Evolutionary conservation across 2,797 vertebrate genomes (phyloP), one percentile per base, ranked within the genome.

Genomic region (Coregonus suidteri): DNA sequence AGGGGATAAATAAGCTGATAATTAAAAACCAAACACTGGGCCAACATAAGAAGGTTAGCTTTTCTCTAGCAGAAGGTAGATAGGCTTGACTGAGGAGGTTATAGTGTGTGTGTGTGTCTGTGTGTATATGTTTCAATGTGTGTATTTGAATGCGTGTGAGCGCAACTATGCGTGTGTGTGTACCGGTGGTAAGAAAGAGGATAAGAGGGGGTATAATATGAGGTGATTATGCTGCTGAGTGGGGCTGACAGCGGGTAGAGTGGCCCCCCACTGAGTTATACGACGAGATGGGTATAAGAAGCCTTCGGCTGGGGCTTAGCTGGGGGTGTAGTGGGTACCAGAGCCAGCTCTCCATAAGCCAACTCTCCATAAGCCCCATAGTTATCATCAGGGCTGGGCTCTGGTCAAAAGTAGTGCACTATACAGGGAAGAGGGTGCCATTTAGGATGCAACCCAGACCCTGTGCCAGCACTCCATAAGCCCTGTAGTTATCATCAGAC

Each of bases 401-500:
- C 2, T 47, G 41, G 41, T 59, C 56, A 59, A 59, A 59, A n/a
- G 6, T 11, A 15, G 35, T n/a, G 35, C 34, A 16, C 31, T 41
- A 41, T 25, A 20, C 34, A 41, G 35, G 18, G 56, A 6, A 11
- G 16, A 69, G 35, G 37, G 67, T n/a, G 35, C 34, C 16, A 69
- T 69, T 37, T 34, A 18, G 16, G 67, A 11, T 25, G 56, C 75
- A 76, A 62, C 75, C 73, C 30, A 35, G 59, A 64, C 62, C 59
- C 53, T 41, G 75, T 4, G 41, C 25, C 56, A 59, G 56, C 85
- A 87, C 85, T 25, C 25, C 69, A 80, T 83, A 85, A 88, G 80
- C 88, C 88, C 85, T 80, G 75, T 84, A 88, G 88, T 88, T 90
- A 90, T 90, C 84, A 70, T 84, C 85, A 68, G 84, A 80, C 80